A percentile compares a stretch with the other conserved stretches of the same genome.
Conservation (phyloP, 2,113 vertebrate species). For the Beaufortia kweichowensis region DNA sequence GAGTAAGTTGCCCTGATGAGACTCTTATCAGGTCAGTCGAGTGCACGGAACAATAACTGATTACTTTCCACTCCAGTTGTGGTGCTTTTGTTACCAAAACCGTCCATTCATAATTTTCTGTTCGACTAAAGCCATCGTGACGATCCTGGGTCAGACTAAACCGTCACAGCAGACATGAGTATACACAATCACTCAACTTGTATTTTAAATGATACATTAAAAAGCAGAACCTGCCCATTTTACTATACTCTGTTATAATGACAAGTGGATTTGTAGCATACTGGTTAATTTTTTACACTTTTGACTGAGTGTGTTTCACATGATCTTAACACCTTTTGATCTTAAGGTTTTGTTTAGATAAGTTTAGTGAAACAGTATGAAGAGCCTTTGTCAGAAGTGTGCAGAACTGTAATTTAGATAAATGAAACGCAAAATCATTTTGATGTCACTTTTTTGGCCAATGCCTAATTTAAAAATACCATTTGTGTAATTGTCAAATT, state of each 20-base stretch:
- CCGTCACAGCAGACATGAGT: not conserved
- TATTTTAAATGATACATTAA: not conserved
- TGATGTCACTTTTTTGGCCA: too few relatives aligned
- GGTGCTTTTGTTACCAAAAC: constrained; percentile 52
- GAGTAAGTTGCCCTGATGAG: constrained; percentile 11
- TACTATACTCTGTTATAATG: not conserved
- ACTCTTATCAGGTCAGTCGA: constrained; percentile 46
- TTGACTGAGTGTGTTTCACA: too few relatives aligned
- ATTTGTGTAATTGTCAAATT: too few relatives aligned
- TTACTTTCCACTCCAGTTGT: constrained; percentile 69
- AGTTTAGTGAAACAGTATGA: too few relatives aligned
- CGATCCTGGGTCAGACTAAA: constrained; percentile 14
- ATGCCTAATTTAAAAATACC: too few relatives aligned
- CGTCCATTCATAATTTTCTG: constrained; percentile 58
- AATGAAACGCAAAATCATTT: too few relatives aligned
- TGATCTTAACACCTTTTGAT: too few relatives aligned
- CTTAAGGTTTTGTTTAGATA: too few relatives aligned
- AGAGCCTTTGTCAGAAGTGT: too few relatives aligned
- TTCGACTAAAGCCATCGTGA: constrained; percentile 45
- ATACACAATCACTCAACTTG: not conserved
- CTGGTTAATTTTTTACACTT: too few relatives aligned
- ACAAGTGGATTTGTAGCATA: too few relatives aligned
- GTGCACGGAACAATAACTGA: constrained; percentile 51
- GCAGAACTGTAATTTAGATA: not conserved
- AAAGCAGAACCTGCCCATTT: not conserved